A percentile compares a stretch with the other conserved stretches of the same genome.
Evolutionary conservation across 2,888 invertebrate species (phyloP).

Genomic region (Eupelmus urozonus): DNA sequence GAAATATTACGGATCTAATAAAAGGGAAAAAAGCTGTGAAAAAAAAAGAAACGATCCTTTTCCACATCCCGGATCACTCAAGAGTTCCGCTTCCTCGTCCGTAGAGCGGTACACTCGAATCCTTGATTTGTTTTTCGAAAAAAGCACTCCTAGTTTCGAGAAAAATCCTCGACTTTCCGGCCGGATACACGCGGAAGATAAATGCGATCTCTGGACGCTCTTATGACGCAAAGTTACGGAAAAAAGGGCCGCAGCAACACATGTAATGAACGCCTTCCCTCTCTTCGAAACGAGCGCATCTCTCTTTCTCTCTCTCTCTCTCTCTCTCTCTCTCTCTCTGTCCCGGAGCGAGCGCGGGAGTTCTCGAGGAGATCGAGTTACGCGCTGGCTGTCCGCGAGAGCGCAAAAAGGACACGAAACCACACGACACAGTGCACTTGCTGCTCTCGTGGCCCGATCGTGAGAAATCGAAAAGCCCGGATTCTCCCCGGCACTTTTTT

Average conservation of each 20-base stretch:
- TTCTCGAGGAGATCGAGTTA: slow-evolving; percentile 67
- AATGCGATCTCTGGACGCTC: background rate
- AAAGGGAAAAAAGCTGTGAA: background rate
- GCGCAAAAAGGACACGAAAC: slow-evolving; percentile 69
- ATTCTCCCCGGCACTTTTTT: too few relatives aligned
- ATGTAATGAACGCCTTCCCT: background rate
- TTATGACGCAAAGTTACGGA: slow-evolving; percentile 12
- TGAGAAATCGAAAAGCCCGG: slow-evolving; percentile 48
- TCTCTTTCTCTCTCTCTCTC: background rate
- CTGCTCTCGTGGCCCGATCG: slow-evolving; percentile 40
- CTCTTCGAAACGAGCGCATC: slow-evolving; percentile 18
- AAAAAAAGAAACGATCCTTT: background rate
- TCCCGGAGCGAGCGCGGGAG: slow-evolving; percentile 11
- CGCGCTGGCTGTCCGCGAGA: slow-evolving; percentile 55
- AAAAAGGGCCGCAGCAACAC: slow-evolving; percentile 21
- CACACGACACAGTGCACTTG: slow-evolving; percentile 58
- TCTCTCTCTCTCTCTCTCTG: too few relatives aligned
- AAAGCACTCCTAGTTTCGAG: too few relatives aligned
- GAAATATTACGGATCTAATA: too few relatives aligned
- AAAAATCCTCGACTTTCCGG: too few relatives aligned
- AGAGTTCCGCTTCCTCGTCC: too few relatives aligned
- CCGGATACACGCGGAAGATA: background rate
- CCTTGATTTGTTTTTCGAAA: too few relatives aligned
- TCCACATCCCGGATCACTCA: background rate
- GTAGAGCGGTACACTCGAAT: too few relatives aligned